Evolutionary conservation across 2,113 vertebrate species (phyloP).

Genomic region (Hemiprocne comata): DNA sequence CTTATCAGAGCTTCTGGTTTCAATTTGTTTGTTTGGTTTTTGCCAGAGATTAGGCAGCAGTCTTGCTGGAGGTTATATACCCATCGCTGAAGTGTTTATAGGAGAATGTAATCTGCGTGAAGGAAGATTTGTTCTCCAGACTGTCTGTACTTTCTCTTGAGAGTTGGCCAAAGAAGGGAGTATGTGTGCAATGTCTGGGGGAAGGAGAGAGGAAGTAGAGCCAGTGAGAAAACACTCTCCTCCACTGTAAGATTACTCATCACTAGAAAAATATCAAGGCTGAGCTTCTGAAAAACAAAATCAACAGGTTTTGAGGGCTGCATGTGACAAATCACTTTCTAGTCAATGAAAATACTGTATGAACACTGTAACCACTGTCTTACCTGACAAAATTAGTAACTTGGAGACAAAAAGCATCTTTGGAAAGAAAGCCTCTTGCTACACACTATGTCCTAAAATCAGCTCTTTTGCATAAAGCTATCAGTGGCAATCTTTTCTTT

Average conservation of each 20-base stretch:
- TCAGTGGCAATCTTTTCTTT: background rate
- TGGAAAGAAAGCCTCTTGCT: background rate
- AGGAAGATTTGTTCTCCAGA: conserved; percentile 17
- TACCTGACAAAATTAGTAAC: background rate
- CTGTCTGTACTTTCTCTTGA: conserved; percentile 32
- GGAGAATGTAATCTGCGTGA: background rate
- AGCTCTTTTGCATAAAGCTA: background rate
- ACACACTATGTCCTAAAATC: background rate
- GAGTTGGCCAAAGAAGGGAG: conserved; percentile 9
- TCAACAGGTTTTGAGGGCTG: background rate
- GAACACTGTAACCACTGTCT: background rate
- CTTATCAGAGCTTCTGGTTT: conserved; percentile 5
- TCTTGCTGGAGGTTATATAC: background rate
- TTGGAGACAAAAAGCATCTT: background rate
- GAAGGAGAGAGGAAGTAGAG: background rate
- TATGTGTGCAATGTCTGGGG: background rate
- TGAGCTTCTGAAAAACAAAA: background rate
- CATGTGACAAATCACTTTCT: background rate
- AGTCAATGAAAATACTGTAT: background rate
- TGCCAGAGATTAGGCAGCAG: background rate
- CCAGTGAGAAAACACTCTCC: background rate
- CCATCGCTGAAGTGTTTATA: background rate
- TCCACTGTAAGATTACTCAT: background rate
- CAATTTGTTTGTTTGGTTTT: background rate
- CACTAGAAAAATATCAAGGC: background rate